Evolutionary conservation across 2,113 vertebrate genomes (phyloP).

Genomic region (Perca flavescens): DNA sequence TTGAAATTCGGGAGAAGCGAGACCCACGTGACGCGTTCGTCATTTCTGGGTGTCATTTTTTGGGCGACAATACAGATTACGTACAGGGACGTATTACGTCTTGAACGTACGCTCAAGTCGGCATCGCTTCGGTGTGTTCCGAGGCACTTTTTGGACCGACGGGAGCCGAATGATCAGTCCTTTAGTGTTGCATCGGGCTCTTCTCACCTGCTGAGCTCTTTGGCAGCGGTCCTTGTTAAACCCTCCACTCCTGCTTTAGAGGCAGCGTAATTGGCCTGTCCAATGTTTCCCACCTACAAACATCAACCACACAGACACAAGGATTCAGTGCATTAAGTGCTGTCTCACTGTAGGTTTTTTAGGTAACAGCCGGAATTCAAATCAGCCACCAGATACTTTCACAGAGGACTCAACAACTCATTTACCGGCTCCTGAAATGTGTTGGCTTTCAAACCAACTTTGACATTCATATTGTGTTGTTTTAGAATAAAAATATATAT

Average conservation of each 20-base stretch:
- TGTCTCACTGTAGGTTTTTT: background rate
- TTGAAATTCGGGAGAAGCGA: too few species aligned
- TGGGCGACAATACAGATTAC: too few species aligned
- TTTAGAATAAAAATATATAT: background rate
- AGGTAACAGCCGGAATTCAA: background rate
- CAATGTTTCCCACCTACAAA: slow-evolving; percentile 89
- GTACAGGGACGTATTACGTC: too few species aligned
- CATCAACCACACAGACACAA: background rate
- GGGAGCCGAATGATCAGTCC: too few species aligned
- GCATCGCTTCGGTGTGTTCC: too few species aligned
- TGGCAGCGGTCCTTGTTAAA: slow-evolving; percentile 87
- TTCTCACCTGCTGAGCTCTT: slow-evolving; percentile 87
- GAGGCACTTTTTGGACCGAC: too few species aligned
- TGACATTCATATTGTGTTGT: background rate
- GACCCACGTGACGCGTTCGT: too few species aligned
- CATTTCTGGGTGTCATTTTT: too few species aligned
- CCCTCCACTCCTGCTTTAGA: slow-evolving; percentile 92
- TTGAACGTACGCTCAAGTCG: too few species aligned
- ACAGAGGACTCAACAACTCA: background rate
- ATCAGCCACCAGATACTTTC: background rate
- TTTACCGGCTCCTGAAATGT: background rate
- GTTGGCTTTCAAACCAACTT: background rate
- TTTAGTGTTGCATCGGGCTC: rapidly evolving
- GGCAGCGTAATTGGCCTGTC: slow-evolving; percentile 88
- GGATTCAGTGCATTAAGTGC: background rate